Conservation (phyloP, 1,140 invertebrate species). For the Aphaenogaster floridana region DNA sequence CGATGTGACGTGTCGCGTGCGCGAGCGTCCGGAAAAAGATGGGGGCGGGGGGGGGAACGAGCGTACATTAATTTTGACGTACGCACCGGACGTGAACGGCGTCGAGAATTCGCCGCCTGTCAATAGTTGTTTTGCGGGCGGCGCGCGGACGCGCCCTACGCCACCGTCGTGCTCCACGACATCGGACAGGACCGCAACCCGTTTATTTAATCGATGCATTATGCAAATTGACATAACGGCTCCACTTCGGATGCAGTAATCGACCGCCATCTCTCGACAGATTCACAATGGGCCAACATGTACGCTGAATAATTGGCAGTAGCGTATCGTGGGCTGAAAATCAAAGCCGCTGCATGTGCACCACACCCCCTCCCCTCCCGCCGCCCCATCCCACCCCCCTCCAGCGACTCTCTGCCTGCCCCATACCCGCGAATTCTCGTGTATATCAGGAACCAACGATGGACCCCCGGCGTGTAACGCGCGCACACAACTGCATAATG, state of each 20-base stretch:
- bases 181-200: constrained; percentile 71
- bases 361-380: neutral
- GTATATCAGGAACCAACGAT: constrained; percentile 59
- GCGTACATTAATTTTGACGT: constrained; percentile 70
- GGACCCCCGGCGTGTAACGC: constrained; percentile 26
- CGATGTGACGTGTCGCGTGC: constrained; percentile 1
- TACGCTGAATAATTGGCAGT: constrained; percentile 76
- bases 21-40: neutral
- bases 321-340: constrained; percentile 67
- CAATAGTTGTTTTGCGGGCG: constrained; percentile 77
- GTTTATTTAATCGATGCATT: constrained; percentile 82
- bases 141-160: constrained; percentile 9
- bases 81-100: constrained; percentile 57
- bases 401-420: neutral
- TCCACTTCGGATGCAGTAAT: constrained; percentile 78
- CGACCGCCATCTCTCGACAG: constrained; percentile 77
- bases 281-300: constrained; percentile 73
- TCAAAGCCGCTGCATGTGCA: constrained; percentile 65
- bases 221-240: constrained; percentile 81
- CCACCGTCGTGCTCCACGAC: constrained; percentile 66
- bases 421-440: constrained; percentile 21
- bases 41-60: too few species aligned
- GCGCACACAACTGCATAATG: constrained; percentile 32
- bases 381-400: neutral
- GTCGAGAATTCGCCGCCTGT: constrained; percentile 73